Percentiles rank a stretch among this genome's conserved stretches.
Conservation (phyloP, 2,113 vertebrate genomes). For the Serinus canaria region DNA sequence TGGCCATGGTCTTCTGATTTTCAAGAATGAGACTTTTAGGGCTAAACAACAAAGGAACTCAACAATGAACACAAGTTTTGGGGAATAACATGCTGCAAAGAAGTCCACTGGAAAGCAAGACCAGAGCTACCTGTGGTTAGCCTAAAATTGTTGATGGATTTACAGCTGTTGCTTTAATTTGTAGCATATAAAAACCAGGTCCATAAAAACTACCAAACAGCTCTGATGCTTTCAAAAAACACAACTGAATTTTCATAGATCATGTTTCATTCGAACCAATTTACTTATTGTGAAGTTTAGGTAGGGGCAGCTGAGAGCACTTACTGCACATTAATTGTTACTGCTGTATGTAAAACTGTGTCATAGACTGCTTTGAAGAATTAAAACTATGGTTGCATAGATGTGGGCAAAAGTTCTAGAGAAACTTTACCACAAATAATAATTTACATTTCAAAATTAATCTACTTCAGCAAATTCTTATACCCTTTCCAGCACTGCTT, state of each 20-base stretch:
- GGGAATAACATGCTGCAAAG: neutral
- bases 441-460: conserved; percentile 4
- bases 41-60: neutral
- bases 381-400: neutral
- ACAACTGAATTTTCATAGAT: neutral
- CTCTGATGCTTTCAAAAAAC: neutral
- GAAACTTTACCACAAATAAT: neutral
- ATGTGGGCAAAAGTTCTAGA: neutral
- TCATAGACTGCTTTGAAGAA: neutral
- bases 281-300: neutral
- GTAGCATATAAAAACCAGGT: neutral
- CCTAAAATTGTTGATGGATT: neutral
- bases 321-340: neutral
- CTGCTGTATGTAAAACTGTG: neutral
- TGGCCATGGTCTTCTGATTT: neutral
- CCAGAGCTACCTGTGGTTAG: neutral
- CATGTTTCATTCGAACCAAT: neutral
- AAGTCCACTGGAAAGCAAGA: neutral
- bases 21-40: neutral
- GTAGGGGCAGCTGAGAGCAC: neutral
- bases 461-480: neutral
- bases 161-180: neutral
- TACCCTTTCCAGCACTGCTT: neutral
- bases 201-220: neutral
- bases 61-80: neutral